Evolutionary conservation across 2,797 vertebrate genomes (phyloP).

Genomic region (Labeo calbasu): DNA sequence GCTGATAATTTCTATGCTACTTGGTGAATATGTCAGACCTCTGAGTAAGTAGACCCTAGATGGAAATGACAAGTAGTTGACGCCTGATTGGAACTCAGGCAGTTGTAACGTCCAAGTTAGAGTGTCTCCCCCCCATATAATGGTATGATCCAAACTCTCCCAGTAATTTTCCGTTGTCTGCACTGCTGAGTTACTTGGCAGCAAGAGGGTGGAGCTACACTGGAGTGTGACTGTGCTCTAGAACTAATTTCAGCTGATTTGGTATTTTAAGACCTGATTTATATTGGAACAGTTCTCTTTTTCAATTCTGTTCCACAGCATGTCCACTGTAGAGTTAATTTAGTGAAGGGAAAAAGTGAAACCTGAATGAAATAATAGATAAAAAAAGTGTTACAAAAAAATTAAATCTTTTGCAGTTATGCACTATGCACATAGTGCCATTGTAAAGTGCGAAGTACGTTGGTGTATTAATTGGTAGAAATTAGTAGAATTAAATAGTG

Average conservation of each 20-base stretch:
- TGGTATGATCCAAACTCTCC: slow-evolving; percentile 33
- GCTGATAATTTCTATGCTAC: neutral
- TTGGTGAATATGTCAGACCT: neutral
- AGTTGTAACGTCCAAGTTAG: neutral
- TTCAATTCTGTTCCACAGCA: slow-evolving; percentile 2
- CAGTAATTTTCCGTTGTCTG: slow-evolving; percentile 46
- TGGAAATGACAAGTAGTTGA: slow-evolving; percentile 10
- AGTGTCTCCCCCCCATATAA: neutral
- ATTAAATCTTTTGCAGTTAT: neutral
- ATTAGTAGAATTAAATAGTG: neutral
- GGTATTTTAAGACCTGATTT: slow-evolving; percentile 1
- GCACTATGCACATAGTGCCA: neutral
- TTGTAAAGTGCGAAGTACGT: neutral
- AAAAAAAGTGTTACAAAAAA: no score
- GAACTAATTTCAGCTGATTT: slow-evolving; percentile 14
- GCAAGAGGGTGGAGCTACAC: slow-evolving; percentile 38
- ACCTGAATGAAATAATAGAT: neutral
- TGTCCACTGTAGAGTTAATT: neutral
- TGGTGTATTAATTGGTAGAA: neutral
- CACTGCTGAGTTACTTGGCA: neutral
- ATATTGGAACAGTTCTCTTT: neutral
- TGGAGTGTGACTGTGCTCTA: slow-evolving; percentile 7
- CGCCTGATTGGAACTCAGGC: neutral
- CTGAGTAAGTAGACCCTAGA: neutral
- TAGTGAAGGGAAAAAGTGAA: neutral